phyloP scores from a whole-genome alignment of 2,797 vertebrate genomes.

The Antrozous pallidus region DNA sequence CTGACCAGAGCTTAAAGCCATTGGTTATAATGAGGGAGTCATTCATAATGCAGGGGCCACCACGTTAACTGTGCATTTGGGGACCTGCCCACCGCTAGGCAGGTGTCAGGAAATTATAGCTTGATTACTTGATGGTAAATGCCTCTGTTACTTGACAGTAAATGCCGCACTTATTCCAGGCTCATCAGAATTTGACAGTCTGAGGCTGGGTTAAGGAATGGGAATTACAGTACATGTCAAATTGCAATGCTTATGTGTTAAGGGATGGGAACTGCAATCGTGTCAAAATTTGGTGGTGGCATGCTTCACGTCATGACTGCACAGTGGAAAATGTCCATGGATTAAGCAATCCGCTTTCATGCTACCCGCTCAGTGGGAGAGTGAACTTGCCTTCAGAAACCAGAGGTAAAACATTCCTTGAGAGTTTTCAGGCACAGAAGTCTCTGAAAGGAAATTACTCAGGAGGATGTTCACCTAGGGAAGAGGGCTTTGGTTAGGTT shows the following conservation, averaged over 20 bases:
- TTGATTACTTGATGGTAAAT: background rate
- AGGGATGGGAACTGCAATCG: background rate
- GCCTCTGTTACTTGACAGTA: background rate
- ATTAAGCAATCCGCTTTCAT: background rate
- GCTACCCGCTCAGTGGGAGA: background rate
- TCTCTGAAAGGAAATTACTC: background rate
- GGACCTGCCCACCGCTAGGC: background rate
- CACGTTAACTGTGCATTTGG: background rate
- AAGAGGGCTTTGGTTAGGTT: background rate
- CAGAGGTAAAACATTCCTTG: background rate
- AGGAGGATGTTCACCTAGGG: background rate
- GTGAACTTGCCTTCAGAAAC: background rate
- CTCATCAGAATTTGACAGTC: background rate
- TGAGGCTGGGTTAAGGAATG: background rate
- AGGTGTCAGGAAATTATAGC: slow-evolving; percentile 8
- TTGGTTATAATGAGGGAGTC: background rate
- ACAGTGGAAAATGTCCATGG: background rate
- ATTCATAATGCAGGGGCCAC: background rate
- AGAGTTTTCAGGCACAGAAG: background rate
- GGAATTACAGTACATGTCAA: background rate
- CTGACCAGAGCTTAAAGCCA: background rate
- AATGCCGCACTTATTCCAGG: background rate
- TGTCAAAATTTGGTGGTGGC: background rate
- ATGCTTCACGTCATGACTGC: background rate
- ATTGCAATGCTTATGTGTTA: background rate